Conservation (phyloP, 1,140 invertebrate species). For the Idris sp. region DNA sequence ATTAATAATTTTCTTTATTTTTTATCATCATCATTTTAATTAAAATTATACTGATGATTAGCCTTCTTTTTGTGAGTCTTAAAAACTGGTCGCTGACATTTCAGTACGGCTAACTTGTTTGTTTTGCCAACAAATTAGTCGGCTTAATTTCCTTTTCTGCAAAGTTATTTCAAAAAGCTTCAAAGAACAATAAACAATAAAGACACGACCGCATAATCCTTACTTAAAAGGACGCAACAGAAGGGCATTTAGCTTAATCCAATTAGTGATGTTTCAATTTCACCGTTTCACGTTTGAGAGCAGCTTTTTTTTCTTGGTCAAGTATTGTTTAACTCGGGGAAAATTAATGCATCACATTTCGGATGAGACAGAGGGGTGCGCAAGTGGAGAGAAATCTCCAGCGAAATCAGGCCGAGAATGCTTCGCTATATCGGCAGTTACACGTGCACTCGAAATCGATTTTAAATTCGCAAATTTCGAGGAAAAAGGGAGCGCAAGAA, state of each 20-base stretch:
- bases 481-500: conserved; percentile 45
- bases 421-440: conserved; percentile 43
- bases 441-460: conserved; percentile 63
- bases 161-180: too few relatives aligned
- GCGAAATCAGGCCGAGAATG: conserved; percentile 56
- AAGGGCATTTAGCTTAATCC: conserved; percentile 30
- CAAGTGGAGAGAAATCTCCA: conserved; percentile 21
- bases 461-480: conserved; percentile 68
- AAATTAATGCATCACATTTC: conserved; percentile 43
- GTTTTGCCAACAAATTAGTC: too few relatives aligned
- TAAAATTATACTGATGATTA: too few relatives aligned
- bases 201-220: too few relatives aligned
- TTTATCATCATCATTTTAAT: conserved; percentile 54
- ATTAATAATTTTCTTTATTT: too few relatives aligned
- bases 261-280: conserved; percentile 38
- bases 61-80: too few relatives aligned
- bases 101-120: too few relatives aligned
- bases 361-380: neutral
- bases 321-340: conserved; percentile 16
- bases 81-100: too few relatives aligned
- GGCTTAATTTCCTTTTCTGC: too few relatives aligned
- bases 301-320: conserved; percentile 9
- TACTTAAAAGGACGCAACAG: too few relatives aligned
- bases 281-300: conserved; percentile 1
- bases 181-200: too few relatives aligned